Conservation (phyloP, 2,888 invertebrate genomes). For the Pogonocherus hispidulus region DNA sequence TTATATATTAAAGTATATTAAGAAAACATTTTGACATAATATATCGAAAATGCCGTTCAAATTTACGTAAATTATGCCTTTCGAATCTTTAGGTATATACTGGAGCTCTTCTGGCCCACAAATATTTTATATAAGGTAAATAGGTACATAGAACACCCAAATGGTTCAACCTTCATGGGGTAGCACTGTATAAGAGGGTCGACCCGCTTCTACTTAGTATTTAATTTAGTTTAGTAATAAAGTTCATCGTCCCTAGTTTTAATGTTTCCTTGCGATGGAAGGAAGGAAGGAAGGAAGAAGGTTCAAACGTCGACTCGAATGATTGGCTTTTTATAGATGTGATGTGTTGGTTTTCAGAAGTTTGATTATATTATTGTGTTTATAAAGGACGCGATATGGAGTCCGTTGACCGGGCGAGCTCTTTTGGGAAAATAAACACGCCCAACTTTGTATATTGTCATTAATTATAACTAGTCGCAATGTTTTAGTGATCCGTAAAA, state of each 20-base stretch:
- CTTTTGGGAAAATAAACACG: conserved; percentile 5
- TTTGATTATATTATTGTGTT: background rate
- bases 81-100: too few relatives aligned
- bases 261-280: background rate
- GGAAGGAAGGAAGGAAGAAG: background rate
- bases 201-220: background rate
- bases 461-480: background rate
- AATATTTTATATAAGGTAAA: too few relatives aligned
- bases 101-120: too few relatives aligned
- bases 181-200: background rate
- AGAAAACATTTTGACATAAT: too few relatives aligned
- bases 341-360: conserved; percentile 1
- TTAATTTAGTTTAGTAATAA: background rate
- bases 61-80: too few relatives aligned
- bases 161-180: too few relatives aligned
- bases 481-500: background rate
- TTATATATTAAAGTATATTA: too few relatives aligned
- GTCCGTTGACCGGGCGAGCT: conserved; percentile 8
- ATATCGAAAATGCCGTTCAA: too few relatives aligned
- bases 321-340: background rate
- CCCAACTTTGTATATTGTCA: conserved; percentile 4
- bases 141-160: too few relatives aligned
- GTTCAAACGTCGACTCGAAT: background rate
- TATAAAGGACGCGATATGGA: background rate
- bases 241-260: background rate